Base-by-base conservation (phyloP, 1,140 invertebrate genomes). In the Eupristina koningsbergeri region DNA sequence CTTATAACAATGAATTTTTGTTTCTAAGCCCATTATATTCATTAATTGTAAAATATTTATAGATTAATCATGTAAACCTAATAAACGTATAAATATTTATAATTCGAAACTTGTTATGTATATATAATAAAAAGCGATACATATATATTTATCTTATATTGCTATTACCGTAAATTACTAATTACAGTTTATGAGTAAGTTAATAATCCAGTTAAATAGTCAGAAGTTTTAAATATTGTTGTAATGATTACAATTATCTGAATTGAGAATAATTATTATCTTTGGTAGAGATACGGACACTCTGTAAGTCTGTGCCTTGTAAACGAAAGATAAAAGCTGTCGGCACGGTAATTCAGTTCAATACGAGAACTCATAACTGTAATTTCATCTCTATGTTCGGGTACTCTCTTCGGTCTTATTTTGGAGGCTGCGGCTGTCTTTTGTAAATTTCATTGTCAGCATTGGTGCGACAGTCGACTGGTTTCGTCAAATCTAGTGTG, bases 361-460 rank as follows among this genome's bases (percentile, higher is more conserved):
- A 19, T 31, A 36, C 31, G 64, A 67, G 34, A 31, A 36, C 34
- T 67, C 15, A 71, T n/a, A 71, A 41, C 26, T 41, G 22, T 71
- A n/a, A 71, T 71, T 71, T 36, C 0, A 19, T 22, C 41, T 39
- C 36, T 5, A 41, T 8, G 36, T 71, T 71, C 22, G n/a, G 67
- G 41, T 41, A 0, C 3, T 71, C 36, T 39, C 36, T n/a, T 13
- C 22, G 41, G 67, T 34, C 36, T 7, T 36, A 71, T 41, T 71
- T 41, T 1, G 36, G 67, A 71, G 41, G 19, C 64, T 39, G 39
- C 22, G 41, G 11, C 6, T 41, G 67, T 6, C 67, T 71, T 13
- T 41, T 71, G 36, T 71, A 71, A 71, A 71, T 71, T 71, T n/a
- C 67, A 41, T 71, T 71, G 39, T 41, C 67, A 71, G 19, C 34